phyloP scores from a whole-genome alignment of 2,113 vertebrate genomes.

The Catagonus wagneri region DNA sequence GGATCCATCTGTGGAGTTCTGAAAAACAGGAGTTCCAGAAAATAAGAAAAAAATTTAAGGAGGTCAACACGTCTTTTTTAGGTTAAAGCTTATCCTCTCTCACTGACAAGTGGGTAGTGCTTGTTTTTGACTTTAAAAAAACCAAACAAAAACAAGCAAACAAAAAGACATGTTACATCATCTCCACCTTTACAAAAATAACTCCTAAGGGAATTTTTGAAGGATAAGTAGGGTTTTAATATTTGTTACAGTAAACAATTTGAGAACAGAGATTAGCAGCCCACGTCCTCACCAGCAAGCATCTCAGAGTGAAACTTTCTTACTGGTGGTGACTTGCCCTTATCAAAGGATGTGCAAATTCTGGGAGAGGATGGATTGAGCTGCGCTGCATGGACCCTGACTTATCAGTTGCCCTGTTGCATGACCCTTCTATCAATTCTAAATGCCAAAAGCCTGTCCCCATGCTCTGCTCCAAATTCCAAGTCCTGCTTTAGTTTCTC shows the following conservation, averaged over 20 bases:
- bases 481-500: background rate
- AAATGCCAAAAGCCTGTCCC: background rate
- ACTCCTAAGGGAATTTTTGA: background rate
- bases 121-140: background rate
- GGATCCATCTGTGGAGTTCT: background rate
- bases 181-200: background rate
- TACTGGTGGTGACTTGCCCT: background rate
- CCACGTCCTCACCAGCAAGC: background rate
- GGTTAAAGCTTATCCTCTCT: background rate
- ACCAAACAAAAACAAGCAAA: too few relatives aligned
- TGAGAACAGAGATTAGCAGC: background rate
- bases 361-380: background rate
- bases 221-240: background rate
- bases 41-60: background rate
- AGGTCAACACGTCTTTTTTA: background rate
- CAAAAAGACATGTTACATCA: background rate
- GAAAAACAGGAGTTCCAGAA: background rate
- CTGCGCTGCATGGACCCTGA: background rate
- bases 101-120: background rate
- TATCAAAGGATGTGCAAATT: background rate
- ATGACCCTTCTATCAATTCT: background rate
- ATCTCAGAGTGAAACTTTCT: background rate
- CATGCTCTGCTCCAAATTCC: background rate
- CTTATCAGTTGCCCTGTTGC: background rate
- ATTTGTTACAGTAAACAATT: background rate